Conservation (phyloP, 2,113 vertebrate species). For the Nyctereutes procyonoides region DNA sequence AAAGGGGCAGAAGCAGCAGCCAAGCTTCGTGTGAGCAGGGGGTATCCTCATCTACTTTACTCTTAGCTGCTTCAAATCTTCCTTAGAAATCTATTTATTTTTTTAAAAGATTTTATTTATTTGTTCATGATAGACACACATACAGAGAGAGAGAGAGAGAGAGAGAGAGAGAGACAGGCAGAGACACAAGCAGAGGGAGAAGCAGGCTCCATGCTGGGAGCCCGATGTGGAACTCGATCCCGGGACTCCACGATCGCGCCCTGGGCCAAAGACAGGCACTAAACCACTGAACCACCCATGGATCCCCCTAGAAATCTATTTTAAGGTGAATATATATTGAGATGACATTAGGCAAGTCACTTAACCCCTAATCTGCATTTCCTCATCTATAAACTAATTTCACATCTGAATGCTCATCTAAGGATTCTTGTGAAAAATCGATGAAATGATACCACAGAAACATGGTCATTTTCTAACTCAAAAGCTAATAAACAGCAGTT, state of each 20-base stretch:
- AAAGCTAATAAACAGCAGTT: background rate
- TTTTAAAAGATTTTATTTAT: too few species aligned
- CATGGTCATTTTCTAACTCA: background rate
- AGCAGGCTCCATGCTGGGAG: too few species aligned
- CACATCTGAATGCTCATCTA: background rate
- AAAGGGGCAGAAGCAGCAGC: too few species aligned
- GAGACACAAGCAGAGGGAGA: too few species aligned
- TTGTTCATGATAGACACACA: too few species aligned
- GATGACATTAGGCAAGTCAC: too few species aligned
- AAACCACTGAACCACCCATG: too few species aligned
- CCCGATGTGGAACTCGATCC: too few species aligned
- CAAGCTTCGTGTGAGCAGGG: background rate
- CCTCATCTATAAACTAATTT: background rate
- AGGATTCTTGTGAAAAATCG: background rate
- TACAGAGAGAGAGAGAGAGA: too few species aligned
- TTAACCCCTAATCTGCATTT: background rate
- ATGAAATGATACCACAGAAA: background rate
- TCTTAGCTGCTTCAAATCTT: background rate
- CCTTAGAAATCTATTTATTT: background rate
- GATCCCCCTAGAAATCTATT: background rate
- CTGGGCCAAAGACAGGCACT: too few species aligned
- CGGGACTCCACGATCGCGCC: too few species aligned
- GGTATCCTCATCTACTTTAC: background rate
- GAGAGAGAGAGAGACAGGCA: too few species aligned
- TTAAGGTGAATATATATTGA: background rate